Base-by-base conservation (phyloP, 2,888 invertebrate genomes). In the Andrena chrysosceles region DNA sequence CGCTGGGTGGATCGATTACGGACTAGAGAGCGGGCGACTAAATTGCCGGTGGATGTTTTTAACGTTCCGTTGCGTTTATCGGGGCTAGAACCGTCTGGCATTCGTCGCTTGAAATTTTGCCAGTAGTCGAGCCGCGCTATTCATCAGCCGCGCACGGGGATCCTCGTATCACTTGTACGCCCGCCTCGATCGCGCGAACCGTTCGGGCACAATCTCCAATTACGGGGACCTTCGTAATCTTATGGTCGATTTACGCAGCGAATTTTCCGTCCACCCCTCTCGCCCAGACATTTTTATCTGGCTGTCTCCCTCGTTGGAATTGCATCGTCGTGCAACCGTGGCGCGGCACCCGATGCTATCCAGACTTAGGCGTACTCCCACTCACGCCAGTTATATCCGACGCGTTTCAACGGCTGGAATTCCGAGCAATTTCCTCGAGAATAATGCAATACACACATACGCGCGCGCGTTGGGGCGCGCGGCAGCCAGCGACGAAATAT, bases 401-500 rank as follows among this genome's bases (percentile, higher is more conserved):
- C 54, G 81, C 82, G 76, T 87, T 83, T 76, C 86, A 67, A 63
- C 79, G 81, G 66, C 68, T 82, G 79, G 71, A 86, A 85, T 87
- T 79, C 73, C 86, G 67, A 83, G 84, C 86, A 85, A 88, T 87
- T 87, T 86, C 77, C 75, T 62, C 70, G 64, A 70, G 83, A 83
- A 87, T 86, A 87, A 87, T 83, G 76, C 73, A 81, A 80, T 81
- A 80, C 81, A 76, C 16, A 13, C 62, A 60, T 52, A 54, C 26
- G 69, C 8, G 10, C 33, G 69, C 20, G 54, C 54, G 16, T 8
- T 10, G 54, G 62, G 68, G 72, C 76, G 79, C 72, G 76, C 42
- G 68, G 10, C 77, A 79, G 72, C 85, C 72, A 78, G 74, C 83
- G 63, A 64, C 88, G 85, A 85, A 85, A 86, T 88, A 89, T 89